Evolutionary conservation across 64 coral and sea anemone genomes (phyloP).

Genomic region (Stylophora pistillata): DNA sequence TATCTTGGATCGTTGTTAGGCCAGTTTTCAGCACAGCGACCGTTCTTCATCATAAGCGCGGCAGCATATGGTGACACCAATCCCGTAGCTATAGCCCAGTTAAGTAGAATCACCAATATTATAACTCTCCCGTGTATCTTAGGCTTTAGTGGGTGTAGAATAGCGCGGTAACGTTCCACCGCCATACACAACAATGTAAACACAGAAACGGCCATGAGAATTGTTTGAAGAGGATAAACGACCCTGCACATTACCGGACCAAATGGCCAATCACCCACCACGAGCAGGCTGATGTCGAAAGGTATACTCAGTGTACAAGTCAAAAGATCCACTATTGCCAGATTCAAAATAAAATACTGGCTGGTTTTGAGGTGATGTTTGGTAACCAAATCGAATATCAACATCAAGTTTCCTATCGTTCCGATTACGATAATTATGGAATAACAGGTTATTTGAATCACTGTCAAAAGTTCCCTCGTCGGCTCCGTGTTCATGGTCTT

Average conservation of each 20-base stretch:
- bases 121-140: conserved; percentile 36
- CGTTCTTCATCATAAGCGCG: conserved; percentile 5
- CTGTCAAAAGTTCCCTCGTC: background rate
- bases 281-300: conserved; percentile 42
- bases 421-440: conserved; percentile 47
- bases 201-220: conserved; percentile 69
- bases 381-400: conserved; percentile 24
- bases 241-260: conserved; percentile 53
- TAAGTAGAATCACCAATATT: background rate
- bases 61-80: conserved; percentile 59
- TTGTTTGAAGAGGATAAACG: conserved; percentile 66
- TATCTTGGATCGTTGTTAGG: conserved; percentile 21
- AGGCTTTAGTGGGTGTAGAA: conserved; percentile 51
- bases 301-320: conserved; percentile 61
- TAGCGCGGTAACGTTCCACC: conserved; percentile 59
- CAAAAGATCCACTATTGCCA: conserved; percentile 56
- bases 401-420: conserved; percentile 59
- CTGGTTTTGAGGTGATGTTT: conserved; percentile 47
- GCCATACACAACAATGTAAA: conserved; percentile 64
- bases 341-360: conserved; percentile 70
- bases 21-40: conserved; percentile 52
- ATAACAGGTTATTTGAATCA: conserved; percentile 47
- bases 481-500: background rate
- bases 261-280: conserved; percentile 41
- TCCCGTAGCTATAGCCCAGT: conserved; percentile 39